Evolutionary conservation across 1,140 invertebrate species (phyloP).

Genomic region (Steinernema khuongi): DNA sequence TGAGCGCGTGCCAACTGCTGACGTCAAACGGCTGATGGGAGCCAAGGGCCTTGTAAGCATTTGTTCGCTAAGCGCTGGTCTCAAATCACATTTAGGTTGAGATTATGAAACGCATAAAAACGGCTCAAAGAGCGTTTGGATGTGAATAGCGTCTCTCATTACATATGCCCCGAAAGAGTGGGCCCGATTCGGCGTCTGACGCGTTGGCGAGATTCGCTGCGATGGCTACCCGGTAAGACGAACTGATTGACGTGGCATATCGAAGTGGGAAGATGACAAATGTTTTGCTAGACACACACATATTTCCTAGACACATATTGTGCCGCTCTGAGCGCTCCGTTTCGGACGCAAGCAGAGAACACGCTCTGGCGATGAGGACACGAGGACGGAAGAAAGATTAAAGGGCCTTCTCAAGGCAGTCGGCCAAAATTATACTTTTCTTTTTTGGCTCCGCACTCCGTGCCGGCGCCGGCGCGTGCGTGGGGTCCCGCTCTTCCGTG

Average conservation of each 20-base stretch:
- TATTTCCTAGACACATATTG: too few relatives aligned
- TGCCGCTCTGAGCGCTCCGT: background rate
- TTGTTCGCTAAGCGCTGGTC: background rate
- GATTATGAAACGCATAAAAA: background rate
- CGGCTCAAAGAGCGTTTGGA: background rate
- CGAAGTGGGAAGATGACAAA: too few relatives aligned
- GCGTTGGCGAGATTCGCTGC: too few relatives aligned
- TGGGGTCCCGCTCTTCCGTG: too few relatives aligned
- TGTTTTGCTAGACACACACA: too few relatives aligned
- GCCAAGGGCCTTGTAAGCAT: conserved; percentile 10
- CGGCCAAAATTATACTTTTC: conserved; percentile 6
- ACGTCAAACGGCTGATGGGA: background rate
- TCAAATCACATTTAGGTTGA: conserved; percentile 13
- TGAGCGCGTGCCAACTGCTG: background rate
- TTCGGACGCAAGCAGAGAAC: background rate
- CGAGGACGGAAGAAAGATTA: conserved; percentile 4
- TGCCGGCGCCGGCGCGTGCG: too few relatives aligned
- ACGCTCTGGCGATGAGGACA: background rate
- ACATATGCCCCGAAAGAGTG: too few relatives aligned
- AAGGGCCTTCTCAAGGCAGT: background rate
- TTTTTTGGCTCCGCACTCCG: too few relatives aligned
- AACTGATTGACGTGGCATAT: too few relatives aligned
- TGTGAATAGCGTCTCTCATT: too few relatives aligned
- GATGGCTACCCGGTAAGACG: too few relatives aligned
- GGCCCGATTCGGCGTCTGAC: too few relatives aligned